phyloP scores from a whole-genome alignment of 2,888 invertebrate genomes.

The Leuctra nigra region DNA sequence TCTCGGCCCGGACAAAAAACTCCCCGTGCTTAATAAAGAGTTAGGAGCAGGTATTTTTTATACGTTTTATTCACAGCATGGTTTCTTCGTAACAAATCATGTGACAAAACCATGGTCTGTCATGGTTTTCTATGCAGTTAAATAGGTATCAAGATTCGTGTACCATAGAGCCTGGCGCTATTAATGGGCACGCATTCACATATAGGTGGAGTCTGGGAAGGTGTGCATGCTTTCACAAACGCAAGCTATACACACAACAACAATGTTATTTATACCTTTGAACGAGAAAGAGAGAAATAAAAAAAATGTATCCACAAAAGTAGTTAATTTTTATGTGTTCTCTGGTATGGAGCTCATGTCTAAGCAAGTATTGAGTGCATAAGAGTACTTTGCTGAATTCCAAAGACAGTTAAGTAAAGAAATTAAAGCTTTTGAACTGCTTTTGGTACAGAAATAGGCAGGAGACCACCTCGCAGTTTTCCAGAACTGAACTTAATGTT shows the following conservation, averaged over 20 bases:
- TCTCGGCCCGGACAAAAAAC: not conserved
- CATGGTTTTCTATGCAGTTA: constrained; percentile 13
- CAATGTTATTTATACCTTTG: not conserved
- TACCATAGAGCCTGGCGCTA: not conserved
- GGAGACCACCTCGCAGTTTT: no score
- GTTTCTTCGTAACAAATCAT: constrained; percentile 21
- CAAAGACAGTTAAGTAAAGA: no score
- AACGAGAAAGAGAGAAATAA: not conserved
- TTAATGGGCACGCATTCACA: constrained; percentile 9
- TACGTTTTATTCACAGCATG: constrained; percentile 17
- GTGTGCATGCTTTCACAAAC: not conserved
- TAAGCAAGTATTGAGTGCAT: no score
- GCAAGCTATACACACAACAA: not conserved
- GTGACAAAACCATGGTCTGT: constrained; percentile 19
- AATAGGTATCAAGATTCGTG: constrained; percentile 14
- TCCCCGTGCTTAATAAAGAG: constrained; percentile 19
- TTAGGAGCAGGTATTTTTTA: constrained; percentile 20
- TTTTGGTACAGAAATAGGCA: no score
- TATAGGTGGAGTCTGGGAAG: not conserved
- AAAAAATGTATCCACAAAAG: not conserved
- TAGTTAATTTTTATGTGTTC: no score
- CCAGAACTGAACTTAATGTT: no score
- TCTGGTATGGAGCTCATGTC: no score
- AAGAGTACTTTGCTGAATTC: no score
- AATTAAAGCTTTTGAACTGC: no score